These are phyloP conservation scores for Heliconius hermathena DNA, from an alignment of 1,140 invertebrate species.

Conservation along the genomic window DNA sequence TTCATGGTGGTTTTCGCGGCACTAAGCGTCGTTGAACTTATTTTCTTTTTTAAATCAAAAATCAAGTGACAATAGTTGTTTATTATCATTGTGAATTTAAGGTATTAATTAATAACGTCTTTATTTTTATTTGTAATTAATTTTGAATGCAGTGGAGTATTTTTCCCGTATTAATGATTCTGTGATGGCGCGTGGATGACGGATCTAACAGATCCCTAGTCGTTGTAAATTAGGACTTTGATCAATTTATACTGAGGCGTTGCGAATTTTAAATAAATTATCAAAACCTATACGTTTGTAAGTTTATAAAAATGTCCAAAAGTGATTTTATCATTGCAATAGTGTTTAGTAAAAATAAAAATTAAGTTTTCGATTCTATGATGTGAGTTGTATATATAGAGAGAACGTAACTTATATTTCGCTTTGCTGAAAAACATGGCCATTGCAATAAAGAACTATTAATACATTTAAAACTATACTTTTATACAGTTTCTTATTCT, in stretches of 20 bases:
- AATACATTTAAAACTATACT: conserved; percentile 12
- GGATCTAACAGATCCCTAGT: conserved; percentile 53
- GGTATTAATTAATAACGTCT: conserved; percentile 40
- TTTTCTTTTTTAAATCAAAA: conserved; percentile 57
- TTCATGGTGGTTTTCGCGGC: conserved; percentile 70
- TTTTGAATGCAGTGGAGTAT: conserved; percentile 18
- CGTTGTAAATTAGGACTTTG: conserved; percentile 75
- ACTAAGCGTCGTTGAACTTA: conserved; percentile 72
- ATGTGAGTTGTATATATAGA: conserved; percentile 38
- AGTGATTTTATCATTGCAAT: conserved; percentile 34
- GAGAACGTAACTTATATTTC: conserved; percentile 48
- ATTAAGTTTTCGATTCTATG: conserved; percentile 72
- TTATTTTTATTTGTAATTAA: conserved; percentile 24
- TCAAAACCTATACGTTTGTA: conserved; percentile 46
- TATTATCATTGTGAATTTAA: conserved; percentile 47
- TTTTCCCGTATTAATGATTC: conserved; percentile 47
- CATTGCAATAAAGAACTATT: conserved; percentile 18
- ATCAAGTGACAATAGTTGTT: conserved; percentile 42
- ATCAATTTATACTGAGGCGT: conserved; percentile 53
- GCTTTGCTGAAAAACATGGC: conserved; percentile 38
- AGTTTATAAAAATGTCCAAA: conserved; percentile 44
- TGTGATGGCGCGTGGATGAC: conserved; percentile 72
- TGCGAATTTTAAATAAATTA: conserved; percentile 54
- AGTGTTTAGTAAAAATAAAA: conserved; percentile 64
- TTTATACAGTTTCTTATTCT: conserved; percentile 45